These are phyloP conservation scores for Xanthia togata DNA, from an alignment of 2,888 invertebrate species.

Conservation along the genomic window DNA sequence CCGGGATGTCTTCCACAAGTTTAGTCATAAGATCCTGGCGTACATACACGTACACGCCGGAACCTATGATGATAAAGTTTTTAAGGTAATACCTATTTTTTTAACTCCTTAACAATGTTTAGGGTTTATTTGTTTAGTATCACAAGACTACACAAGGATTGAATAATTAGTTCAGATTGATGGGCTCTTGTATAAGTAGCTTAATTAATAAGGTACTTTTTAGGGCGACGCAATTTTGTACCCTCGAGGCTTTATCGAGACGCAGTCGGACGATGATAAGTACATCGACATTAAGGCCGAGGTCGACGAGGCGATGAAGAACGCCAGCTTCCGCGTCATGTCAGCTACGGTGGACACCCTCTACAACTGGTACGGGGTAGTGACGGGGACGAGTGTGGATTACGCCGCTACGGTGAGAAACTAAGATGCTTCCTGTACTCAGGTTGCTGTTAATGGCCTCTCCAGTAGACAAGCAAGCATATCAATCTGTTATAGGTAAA, in stretches of 20 bases:
- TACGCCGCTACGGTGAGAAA: slow-evolving; percentile 80
- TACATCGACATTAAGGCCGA: slow-evolving; percentile 83
- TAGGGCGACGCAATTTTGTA: slow-evolving; percentile 86
- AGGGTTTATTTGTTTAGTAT: not conserved
- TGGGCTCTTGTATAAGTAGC: too few species aligned
- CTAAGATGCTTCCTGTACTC: not conserved
- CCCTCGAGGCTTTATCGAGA: slow-evolving; percentile 80
- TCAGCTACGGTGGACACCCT: slow-evolving; percentile 78
- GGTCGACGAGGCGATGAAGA: slow-evolving; percentile 82
- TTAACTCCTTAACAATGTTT: not conserved
- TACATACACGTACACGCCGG: slow-evolving; percentile 83
- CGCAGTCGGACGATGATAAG: slow-evolving; percentile 79
- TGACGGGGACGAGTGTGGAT: slow-evolving; percentile 83
- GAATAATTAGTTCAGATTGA: not conserved
- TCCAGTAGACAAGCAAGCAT: not conserved
- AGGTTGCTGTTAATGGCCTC: not conserved
- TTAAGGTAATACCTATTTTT: slow-evolving; percentile 71
- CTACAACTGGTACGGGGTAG: slow-evolving; percentile 81
- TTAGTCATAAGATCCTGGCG: slow-evolving; percentile 81
- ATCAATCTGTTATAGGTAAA: too few species aligned
- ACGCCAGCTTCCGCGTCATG: slow-evolving; percentile 78
- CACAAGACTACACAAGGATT: not conserved
- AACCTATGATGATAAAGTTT: slow-evolving; percentile 58
- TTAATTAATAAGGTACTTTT: slow-evolving; percentile 21
- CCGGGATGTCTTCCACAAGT: slow-evolving; percentile 78